Percentiles rank a stretch among this genome's conserved stretches.
Conservation (phyloP, 2,888 invertebrate genomes). For the Trissolcus japonicus region DNA sequence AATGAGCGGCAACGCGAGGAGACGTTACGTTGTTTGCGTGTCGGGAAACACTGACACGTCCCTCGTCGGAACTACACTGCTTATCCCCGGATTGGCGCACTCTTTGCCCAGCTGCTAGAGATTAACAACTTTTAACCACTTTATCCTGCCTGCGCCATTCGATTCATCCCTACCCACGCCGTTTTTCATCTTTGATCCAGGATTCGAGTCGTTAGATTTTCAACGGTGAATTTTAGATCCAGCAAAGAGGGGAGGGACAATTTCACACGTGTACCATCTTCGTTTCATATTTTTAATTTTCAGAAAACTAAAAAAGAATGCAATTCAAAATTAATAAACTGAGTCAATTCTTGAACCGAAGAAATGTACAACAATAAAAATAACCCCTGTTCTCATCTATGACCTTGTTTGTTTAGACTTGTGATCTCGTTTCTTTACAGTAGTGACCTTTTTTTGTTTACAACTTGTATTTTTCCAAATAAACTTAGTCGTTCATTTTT, state of each 20-base stretch:
- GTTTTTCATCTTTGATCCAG: conserved; percentile 22
- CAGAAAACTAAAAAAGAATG: too few species aligned
- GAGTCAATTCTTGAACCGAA: too few species aligned
- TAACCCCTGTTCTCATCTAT: too few species aligned
- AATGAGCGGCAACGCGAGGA: neutral
- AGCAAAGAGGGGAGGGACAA: neutral
- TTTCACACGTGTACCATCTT: neutral
- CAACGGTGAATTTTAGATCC: conserved; percentile 6
- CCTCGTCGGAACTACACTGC: conserved; percentile 29
- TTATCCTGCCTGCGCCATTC: conserved; percentile 19
- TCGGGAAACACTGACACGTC: conserved; percentile 38
- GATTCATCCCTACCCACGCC: conserved; percentile 33
- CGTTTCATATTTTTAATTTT: too few species aligned
- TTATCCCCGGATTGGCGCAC: conserved; percentile 37
- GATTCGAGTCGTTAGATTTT: conserved; percentile 19
- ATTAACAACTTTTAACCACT: conserved; percentile 42
- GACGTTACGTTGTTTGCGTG: conserved; percentile 28
- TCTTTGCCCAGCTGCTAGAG: conserved; percentile 38
- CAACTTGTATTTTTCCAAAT: too few species aligned
- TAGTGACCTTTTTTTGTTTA: too few species aligned
- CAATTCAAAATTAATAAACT: too few species aligned
- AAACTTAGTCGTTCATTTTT: too few species aligned
- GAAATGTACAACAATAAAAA: too few species aligned
- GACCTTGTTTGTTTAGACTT: too few species aligned
- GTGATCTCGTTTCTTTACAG: too few species aligned